Evolutionary conservation across 2,888 invertebrate genomes (phyloP).

Genomic region (Oxycera nigricornis): DNA sequence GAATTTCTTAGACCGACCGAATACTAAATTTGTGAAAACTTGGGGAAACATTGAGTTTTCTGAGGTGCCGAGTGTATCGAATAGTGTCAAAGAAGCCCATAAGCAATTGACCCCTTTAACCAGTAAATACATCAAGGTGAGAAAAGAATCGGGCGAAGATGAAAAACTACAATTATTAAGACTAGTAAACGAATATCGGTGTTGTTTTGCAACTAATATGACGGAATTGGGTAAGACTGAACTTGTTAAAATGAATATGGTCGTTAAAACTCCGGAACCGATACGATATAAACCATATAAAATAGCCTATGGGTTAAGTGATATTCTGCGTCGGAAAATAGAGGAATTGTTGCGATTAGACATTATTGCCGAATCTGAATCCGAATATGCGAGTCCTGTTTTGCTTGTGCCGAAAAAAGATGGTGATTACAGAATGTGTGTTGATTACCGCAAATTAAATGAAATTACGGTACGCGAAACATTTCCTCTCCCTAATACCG

Average conservation of each 20-base stretch:
- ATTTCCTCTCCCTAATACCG: background rate
- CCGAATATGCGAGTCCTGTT: slow-evolving; percentile 9
- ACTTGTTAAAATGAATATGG: background rate
- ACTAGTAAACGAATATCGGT: background rate
- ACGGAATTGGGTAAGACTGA: background rate
- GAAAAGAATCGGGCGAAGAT: no score
- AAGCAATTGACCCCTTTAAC: no score
- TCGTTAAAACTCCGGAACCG: background rate
- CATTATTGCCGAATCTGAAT: background rate
- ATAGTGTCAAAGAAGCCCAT: no score
- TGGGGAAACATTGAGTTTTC: no score
- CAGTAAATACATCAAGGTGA: no score
- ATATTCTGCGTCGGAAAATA: background rate
- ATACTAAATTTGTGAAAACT: no score
- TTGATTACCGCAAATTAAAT: background rate
- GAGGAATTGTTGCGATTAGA: background rate
- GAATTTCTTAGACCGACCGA: no score
- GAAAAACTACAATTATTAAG: background rate
- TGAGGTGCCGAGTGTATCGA: no score
- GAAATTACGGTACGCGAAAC: background rate
- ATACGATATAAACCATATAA: background rate
- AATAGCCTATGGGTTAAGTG: background rate
- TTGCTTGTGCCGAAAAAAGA: background rate
- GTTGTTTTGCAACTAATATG: background rate
- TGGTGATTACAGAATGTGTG: background rate